phyloP scores from a whole-genome alignment of 2,888 invertebrate genomes.

The Drosophila neonasuta region DNA sequence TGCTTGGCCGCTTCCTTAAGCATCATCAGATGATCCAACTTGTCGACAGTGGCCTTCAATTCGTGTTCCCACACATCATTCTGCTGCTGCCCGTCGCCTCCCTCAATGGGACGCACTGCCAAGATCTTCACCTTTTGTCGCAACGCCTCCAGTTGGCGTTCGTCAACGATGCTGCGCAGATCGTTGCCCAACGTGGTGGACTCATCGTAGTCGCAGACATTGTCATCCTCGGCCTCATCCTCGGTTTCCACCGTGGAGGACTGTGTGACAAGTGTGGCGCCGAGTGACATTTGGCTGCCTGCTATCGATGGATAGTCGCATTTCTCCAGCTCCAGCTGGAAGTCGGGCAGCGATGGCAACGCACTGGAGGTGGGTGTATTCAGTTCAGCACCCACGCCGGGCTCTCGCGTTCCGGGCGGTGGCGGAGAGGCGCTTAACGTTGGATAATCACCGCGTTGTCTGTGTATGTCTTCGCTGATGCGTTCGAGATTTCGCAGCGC shows the following conservation, averaged over 20 bases:
- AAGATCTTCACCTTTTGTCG: slow-evolving; percentile 88
- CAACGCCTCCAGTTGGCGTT: slow-evolving; percentile 86
- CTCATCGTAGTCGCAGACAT: slow-evolving; percentile 67
- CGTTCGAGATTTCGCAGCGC: slow-evolving; percentile 92
- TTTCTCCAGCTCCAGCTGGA: slow-evolving; percentile 84
- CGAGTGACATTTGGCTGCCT: slow-evolving; percentile 83
- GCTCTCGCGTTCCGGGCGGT: slow-evolving; percentile 84
- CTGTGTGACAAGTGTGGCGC: slow-evolving; percentile 42
- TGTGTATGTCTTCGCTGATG: slow-evolving; percentile 95
- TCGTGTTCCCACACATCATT: slow-evolving; percentile 88
- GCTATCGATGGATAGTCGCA: slow-evolving; percentile 84
- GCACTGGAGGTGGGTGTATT: slow-evolving; percentile 77
- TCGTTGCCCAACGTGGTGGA: slow-evolving; percentile 44
- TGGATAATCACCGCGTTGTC: slow-evolving; percentile 80
- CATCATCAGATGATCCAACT: slow-evolving; percentile 88
- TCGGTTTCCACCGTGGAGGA: slow-evolving; percentile 51
- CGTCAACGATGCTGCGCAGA: slow-evolving; percentile 71
- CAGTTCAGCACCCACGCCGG: slow-evolving; percentile 90
- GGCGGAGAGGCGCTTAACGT: slow-evolving; percentile 68
- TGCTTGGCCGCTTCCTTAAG: slow-evolving; percentile 81
- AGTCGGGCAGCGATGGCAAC: slow-evolving; percentile 82
- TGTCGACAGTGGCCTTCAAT: slow-evolving; percentile 89
- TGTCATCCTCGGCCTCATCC: slow-evolving; percentile 60
- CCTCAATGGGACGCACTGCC: slow-evolving; percentile 89
- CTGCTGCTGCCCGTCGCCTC: slow-evolving; percentile 86